These are phyloP conservation scores for Pelusios castaneus DNA, from an alignment of 2,113 vertebrate genomes.

Conservation along the genomic window DNA sequence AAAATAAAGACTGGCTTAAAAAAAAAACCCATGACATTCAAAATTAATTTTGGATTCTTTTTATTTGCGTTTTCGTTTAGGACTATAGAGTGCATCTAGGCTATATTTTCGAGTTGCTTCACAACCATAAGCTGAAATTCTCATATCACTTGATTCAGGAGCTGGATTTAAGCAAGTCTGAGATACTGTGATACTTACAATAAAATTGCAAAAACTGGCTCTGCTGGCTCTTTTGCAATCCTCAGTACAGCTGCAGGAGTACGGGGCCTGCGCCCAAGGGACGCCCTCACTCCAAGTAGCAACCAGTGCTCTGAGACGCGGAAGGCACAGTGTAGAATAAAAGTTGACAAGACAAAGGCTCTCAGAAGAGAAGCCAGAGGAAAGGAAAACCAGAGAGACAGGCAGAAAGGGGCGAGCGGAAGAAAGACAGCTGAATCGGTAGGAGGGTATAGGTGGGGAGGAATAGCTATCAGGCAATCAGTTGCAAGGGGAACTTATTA, in stretches of 20 bases:
- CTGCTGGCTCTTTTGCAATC: background rate
- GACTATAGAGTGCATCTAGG: background rate
- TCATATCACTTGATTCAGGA: background rate
- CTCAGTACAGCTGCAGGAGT: background rate
- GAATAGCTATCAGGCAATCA: background rate
- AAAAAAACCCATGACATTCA: background rate
- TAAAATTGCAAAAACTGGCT: background rate
- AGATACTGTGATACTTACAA: background rate
- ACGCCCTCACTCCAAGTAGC: background rate
- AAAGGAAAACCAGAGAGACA: background rate
- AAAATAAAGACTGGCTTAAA: background rate
- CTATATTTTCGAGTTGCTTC: background rate
- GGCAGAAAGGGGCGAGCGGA: no score
- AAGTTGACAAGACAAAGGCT: background rate
- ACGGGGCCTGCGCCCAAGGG: background rate
- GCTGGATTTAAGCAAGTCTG: background rate
- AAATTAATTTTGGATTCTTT: background rate
- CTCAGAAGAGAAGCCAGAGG: no score
- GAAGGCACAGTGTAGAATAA: background rate
- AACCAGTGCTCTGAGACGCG: background rate
- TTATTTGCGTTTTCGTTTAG: background rate
- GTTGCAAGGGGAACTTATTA: background rate
- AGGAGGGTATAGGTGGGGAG: background rate
- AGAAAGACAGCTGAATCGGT: accelerated
- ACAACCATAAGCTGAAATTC: background rate